Percentiles rank a stretch among this genome's conserved stretches.
These are phyloP conservation scores for Bellardia bayeri DNA, from an alignment of 2,888 invertebrate species.

Conservation along the genomic window DNA sequence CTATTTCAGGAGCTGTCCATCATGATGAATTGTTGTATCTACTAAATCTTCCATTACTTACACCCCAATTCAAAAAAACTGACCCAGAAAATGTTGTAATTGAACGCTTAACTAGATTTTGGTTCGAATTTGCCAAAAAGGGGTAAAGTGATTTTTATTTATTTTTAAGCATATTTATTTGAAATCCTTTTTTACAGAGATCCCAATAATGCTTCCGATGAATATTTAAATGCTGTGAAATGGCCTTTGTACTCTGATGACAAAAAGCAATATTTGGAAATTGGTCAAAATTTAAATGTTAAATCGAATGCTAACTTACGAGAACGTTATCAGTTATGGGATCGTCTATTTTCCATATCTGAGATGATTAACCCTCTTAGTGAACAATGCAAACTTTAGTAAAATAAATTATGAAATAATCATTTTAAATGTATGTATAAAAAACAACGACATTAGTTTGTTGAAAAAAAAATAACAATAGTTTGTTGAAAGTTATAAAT, in stretches of 20 bases:
- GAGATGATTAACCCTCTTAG: slow-evolving; percentile 34
- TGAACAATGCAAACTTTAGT: slow-evolving; percentile 1
- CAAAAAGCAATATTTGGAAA: slow-evolving; percentile 79
- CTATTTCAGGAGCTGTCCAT: slow-evolving; percentile 83
- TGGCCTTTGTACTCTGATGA: slow-evolving; percentile 78
- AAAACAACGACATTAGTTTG: too few relatives aligned
- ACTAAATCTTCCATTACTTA: slow-evolving; percentile 78
- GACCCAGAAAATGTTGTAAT: slow-evolving; percentile 84
- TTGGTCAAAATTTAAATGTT: slow-evolving; percentile 77
- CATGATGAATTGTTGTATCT: slow-evolving; percentile 85
- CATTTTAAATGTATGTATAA: neutral
- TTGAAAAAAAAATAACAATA: neutral
- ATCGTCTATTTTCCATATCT: slow-evolving; percentile 76
- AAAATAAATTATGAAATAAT: neutral
- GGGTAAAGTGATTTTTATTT: slow-evolving; percentile 75
- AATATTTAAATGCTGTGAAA: slow-evolving; percentile 75
- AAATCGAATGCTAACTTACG: slow-evolving; percentile 76
- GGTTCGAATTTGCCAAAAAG: slow-evolving; percentile 83
- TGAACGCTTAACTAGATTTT: slow-evolving; percentile 84
- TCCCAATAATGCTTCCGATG: slow-evolving; percentile 80
- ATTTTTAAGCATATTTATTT: neutral
- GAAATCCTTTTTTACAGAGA: slow-evolving; percentile 74
- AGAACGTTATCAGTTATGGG: slow-evolving; percentile 77
- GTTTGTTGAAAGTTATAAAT: neutral
- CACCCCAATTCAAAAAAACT: slow-evolving; percentile 80